A percentile compares a stretch with the other conserved stretches of the same genome.
phyloP scores from a whole-genome alignment of 2,113 vertebrate genomes.

The Diadophis punctatus region DNA sequence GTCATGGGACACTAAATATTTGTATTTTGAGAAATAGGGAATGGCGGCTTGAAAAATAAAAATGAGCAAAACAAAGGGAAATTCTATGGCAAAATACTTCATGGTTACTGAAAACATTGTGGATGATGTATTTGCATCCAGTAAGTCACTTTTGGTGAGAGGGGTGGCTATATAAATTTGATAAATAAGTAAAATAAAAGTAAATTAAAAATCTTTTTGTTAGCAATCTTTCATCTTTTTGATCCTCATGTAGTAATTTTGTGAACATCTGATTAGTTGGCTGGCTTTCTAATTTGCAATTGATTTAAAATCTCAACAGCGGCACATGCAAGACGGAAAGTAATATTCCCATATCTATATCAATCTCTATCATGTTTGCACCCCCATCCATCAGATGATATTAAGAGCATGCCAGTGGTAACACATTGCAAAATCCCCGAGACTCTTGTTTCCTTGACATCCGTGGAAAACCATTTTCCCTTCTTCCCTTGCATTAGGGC shows the following conservation, averaged over 20 bases:
- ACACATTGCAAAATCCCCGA: neutral
- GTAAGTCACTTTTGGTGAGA: neutral
- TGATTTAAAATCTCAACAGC: neutral
- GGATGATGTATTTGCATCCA: neutral
- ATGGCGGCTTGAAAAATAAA: neutral
- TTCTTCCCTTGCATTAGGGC: neutral
- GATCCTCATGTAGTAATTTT: neutral
- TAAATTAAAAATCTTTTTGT: neutral
- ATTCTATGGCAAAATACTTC: neutral
- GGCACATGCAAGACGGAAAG: neutral
- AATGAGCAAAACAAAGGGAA: neutral
- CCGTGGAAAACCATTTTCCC: neutral
- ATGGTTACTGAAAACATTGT: neutral
- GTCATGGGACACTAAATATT: neutral
- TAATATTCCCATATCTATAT: neutral
- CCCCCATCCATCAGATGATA: neutral
- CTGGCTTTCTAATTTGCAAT: neutral
- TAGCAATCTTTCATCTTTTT: neutral
- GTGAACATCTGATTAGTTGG: neutral
- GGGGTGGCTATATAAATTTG: neutral
- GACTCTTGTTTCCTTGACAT: neutral
- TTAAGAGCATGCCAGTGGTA: neutral
- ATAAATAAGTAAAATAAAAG: neutral
- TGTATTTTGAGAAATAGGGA: neutral
- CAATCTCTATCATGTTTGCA: neutral